Evolutionary conservation across 64 coral and sea anemone species (phyloP).

Genomic region (Montipora foliosa): DNA sequence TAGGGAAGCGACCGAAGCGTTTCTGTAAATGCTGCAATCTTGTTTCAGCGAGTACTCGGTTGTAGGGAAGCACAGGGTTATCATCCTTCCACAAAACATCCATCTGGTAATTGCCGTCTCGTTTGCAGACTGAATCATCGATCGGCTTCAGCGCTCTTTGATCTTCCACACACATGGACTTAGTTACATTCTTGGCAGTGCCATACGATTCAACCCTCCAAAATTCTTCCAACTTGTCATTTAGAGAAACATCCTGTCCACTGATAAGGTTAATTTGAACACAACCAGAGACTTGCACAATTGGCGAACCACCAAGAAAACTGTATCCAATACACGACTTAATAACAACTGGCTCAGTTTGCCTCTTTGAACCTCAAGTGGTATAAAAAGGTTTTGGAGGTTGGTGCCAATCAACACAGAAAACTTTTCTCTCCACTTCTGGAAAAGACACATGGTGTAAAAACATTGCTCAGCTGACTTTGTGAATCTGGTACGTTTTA

Average conservation of each 20-base stretch:
- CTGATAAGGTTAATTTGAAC: background rate
- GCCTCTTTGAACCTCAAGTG: conserved; percentile 51
- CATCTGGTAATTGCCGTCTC: conserved; percentile 52
- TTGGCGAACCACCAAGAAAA: conserved; percentile 37
- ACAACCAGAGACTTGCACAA: background rate
- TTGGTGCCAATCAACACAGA: conserved; percentile 45
- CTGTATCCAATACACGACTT: conserved; percentile 61
- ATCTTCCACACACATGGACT: conserved; percentile 45
- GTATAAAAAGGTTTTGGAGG: conserved; percentile 46
- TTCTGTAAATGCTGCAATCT: too few relatives aligned
- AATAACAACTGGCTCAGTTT: conserved; percentile 59
- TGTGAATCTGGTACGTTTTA: conserved; percentile 6
- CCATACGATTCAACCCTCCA: conserved; percentile 48
- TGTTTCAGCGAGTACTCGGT: background rate
- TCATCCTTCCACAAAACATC: conserved; percentile 41
- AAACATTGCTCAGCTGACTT: background rate
- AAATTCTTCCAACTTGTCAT: background rate
- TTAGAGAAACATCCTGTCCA: conserved; percentile 8
- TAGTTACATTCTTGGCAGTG: background rate
- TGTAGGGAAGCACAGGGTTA: conserved; percentile 40
- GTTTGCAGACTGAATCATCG: conserved; percentile 18
- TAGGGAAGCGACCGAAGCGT: background rate
- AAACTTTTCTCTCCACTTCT: conserved; percentile 50
- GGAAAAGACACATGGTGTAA: conserved; percentile 39
- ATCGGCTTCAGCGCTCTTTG: conserved; percentile 24